Percentiles rank a stretch among this genome's conserved stretches.
These are phyloP conservation scores for Morus bassanus DNA, from an alignment of 2,797 vertebrate species.

Conservation along the genomic window DNA sequence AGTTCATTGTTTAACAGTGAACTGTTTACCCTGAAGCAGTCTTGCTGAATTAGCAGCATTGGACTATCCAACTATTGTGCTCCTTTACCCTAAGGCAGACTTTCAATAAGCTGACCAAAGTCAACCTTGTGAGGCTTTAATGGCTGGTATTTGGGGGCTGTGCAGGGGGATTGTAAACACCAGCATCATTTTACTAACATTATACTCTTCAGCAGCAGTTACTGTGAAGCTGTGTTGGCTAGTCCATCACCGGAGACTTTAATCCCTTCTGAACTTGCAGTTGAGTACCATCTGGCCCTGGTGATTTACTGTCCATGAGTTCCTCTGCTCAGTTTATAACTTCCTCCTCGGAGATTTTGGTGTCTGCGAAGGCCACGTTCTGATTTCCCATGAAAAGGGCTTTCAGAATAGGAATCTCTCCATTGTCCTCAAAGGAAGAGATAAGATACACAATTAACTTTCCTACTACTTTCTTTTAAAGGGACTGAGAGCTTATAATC, in stretches of 20 bases:
- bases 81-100: background rate
- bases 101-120: background rate
- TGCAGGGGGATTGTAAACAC: background rate
- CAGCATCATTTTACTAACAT: background rate
- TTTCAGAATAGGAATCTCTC: conserved; percentile 13
- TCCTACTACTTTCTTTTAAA: background rate
- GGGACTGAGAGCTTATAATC: background rate
- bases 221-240: background rate
- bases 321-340: background rate
- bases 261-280: background rate
- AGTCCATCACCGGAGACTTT: background rate
- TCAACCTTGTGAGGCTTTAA: background rate
- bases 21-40: background rate
- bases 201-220: background rate
- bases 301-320: background rate
- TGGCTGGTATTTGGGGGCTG: background rate
- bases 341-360: background rate
- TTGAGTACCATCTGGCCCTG: background rate
- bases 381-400: background rate
- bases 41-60: background rate
- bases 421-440: conserved; percentile 7
- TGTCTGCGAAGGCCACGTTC: background rate
- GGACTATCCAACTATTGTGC: background rate
- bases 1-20: background rate
- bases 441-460: background rate